Evolutionary conservation across 2,888 invertebrate species (phyloP).

Genomic region (Noctua janthina): DNA sequence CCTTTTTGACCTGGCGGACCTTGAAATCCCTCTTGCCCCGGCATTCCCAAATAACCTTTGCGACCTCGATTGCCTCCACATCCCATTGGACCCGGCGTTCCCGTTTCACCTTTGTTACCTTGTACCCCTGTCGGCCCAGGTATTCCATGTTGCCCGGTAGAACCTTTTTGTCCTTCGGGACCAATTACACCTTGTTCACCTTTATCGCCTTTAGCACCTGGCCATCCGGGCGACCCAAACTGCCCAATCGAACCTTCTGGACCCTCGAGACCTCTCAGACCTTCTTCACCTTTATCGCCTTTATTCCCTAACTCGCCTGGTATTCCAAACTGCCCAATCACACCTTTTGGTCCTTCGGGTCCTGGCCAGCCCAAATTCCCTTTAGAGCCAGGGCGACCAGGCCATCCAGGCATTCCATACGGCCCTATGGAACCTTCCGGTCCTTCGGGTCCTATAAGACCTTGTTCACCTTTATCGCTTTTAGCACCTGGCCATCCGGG

Average conservation of each 20-base stretch:
- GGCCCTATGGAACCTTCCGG: neutral
- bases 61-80: neutral
- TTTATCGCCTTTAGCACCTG: neutral
- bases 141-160: neutral
- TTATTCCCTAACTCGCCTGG: neutral
- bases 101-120: neutral
- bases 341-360: neutral
- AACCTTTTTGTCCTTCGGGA: neutral
- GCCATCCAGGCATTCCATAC: neutral
- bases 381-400: neutral
- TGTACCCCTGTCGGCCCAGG: neutral
- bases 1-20: neutral
- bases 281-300: neutral
- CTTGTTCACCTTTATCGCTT: neutral
- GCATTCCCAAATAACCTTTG: neutral
- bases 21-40: neutral
- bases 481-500: neutral
- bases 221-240: neutral
- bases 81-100: neutral
- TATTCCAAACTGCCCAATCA: neutral
- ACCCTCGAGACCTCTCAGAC: neutral
- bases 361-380: neutral
- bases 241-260: neutral
- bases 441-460: neutral
- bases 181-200: neutral